phyloP scores from a whole-genome alignment of 2,888 invertebrate species.

The Orthosia incerta region DNA sequence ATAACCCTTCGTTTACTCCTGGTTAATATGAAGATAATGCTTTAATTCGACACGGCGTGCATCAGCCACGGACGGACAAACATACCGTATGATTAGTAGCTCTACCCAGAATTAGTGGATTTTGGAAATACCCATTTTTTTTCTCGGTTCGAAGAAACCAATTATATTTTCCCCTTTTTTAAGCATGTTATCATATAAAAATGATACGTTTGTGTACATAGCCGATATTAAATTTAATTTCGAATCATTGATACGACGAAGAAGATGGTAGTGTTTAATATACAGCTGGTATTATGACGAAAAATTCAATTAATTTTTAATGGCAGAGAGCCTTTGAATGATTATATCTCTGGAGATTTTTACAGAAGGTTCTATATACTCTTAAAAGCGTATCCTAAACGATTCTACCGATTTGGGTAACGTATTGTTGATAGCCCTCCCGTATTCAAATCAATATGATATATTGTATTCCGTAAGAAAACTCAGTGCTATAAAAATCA shows the following conservation, averaged over 20 bases:
- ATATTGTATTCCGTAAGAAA: slow-evolving; percentile 12
- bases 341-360: not conserved
- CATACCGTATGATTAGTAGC: slow-evolving; percentile 35
- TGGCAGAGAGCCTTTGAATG: not conserved
- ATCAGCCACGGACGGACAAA: slow-evolving; percentile 13
- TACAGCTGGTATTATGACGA: not conserved
- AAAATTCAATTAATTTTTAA: not conserved
- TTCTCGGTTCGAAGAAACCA: slow-evolving; percentile 37
- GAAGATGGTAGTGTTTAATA: too few relatives aligned
- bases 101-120: slow-evolving; percentile 26
- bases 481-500: slow-evolving; percentile 7
- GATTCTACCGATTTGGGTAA: not conserved
- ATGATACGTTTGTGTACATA: not conserved
- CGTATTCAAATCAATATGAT: not conserved
- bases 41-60: slow-evolving; percentile 41
- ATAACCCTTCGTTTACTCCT: slow-evolving; percentile 44
- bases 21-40: slow-evolving; percentile 56
- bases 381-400: not conserved
- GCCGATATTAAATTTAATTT: too few relatives aligned
- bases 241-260: too few relatives aligned
- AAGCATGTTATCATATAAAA: not conserved
- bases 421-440: not conserved
- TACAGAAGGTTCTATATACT: not conserved
- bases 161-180: slow-evolving; percentile 9
- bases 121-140: slow-evolving; percentile 52